Evolutionary conservation across 2,113 vertebrate genomes (phyloP), one percentile per base, ranked within the genome.

Genomic region (Elephas maximus): DNA sequence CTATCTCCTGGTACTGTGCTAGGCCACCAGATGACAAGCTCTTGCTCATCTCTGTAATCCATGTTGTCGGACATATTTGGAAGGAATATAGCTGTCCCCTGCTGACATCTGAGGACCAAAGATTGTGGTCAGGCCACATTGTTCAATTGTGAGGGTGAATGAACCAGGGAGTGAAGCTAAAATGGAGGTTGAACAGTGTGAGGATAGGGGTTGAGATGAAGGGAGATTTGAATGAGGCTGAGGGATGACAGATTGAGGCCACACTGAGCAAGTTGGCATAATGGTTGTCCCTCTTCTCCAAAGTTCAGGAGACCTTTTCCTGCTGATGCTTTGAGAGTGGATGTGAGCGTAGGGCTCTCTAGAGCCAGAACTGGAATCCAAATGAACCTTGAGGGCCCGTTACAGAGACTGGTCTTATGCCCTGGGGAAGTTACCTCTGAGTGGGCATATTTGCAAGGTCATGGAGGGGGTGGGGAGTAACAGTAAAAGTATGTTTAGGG

Each of bases 41-140:
- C 60, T 17, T n/a, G 21, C 17, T 82, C 21, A 8, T 45, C 48
- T 57, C n/a, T 26, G 44, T 57, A 26, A 26, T 41, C 41, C 17
- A 14, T 0, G 0, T 18, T 57, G 17, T 45, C 87, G 41, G 14
- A 0, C 0, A 0, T 65, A 23, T 0, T 48, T 20, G 8, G n/a
- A 57, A 69, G 81, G 76, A 60, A 17, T 28, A 11, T 23, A 45
- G 37, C 21, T 1, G 8, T 23, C 37, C 4, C 3, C 82, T 41
- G 17, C 77, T 76, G 79, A 62, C 48, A 2, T 28, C 8, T 24
- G n/a, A 77, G 85, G 17, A 80, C 90, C 28, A 15, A 60, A 78
- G 14, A 41, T 1, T 8, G n/a, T 33, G 44, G 14, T 26, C 3
- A 79, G n/a, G 60, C 44, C 3, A 1, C 10, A 0, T 7, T 5